Percentiles rank a stretch among this genome's conserved stretches.
Evolutionary conservation across 2,113 vertebrate genomes (phyloP).

Genomic region (Ceyx margarethae): DNA sequence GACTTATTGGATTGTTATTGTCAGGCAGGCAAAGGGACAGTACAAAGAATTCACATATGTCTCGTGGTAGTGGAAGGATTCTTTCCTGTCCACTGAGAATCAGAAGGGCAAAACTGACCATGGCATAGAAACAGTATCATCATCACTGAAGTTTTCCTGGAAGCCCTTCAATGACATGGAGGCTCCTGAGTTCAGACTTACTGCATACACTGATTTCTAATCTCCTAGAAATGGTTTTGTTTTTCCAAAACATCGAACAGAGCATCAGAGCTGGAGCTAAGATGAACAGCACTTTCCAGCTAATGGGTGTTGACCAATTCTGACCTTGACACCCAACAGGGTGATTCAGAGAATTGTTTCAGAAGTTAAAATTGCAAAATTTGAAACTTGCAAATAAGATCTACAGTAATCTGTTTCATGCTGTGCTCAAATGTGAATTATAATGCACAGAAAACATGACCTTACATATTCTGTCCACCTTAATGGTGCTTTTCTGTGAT

Average conservation of each 20-base stretch:
- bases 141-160: background rate
- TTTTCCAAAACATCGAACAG: background rate
- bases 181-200: background rate
- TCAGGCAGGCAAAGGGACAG: background rate
- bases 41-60: background rate
- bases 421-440: background rate
- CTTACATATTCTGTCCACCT: background rate
- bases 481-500: background rate
- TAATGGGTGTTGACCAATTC: background rate
- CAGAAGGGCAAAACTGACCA: background rate
- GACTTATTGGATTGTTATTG: background rate
- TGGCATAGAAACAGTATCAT: background rate
- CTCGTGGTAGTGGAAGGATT: background rate
- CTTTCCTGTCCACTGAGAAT: background rate
- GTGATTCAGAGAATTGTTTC: background rate
- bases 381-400: background rate
- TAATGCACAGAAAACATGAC: background rate
- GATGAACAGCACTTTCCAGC: background rate
- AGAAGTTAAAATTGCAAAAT: background rate
- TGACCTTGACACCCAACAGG: background rate
- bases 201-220: background rate
- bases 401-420: background rate
- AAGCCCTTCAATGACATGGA: background rate
- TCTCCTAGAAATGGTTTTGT: background rate
- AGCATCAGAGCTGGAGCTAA: background rate